Conservation (phyloP, 2,797 vertebrate genomes). For the Apogon talboti region DNA sequence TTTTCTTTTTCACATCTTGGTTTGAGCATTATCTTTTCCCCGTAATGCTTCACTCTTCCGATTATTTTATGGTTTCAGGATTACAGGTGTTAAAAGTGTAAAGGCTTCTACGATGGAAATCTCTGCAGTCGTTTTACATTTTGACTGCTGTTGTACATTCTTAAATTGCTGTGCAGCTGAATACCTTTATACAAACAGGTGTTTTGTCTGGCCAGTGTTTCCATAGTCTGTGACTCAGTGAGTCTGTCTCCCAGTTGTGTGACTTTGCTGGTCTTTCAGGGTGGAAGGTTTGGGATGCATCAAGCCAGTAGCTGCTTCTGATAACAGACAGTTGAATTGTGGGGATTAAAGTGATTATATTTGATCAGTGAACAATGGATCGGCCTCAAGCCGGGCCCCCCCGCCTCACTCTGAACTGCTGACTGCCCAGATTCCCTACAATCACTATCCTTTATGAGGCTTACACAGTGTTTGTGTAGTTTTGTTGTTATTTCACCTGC, state of each 20-base stretch:
- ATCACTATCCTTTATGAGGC: slow-evolving; percentile 51
- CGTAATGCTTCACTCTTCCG: no score
- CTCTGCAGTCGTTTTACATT: no score
- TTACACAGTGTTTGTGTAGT: slow-evolving; percentile 7
- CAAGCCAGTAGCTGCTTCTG: slow-evolving; percentile 57
- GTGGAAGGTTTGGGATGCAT: slow-evolving; percentile 37
- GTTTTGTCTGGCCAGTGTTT: slow-evolving; percentile 33
- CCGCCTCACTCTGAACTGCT: slow-evolving; percentile 75
- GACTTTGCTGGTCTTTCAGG: slow-evolving; percentile 12
- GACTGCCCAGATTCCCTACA: slow-evolving; percentile 76
- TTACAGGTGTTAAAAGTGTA: no score
- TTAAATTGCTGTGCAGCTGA: background rate
- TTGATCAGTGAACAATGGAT: slow-evolving; percentile 74
- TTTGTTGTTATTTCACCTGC: slow-evolving; percentile 24
- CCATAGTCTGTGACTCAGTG: slow-evolving; percentile 23
- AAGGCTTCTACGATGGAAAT: no score
- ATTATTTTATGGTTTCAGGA: no score
- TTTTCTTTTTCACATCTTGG: no score
- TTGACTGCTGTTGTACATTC: background rate
- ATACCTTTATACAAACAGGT: background rate
- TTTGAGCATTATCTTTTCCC: no score
- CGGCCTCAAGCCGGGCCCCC: slow-evolving; percentile 66
- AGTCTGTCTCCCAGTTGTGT: slow-evolving; percentile 3
- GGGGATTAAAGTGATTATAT: slow-evolving; percentile 82
- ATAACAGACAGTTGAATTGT: slow-evolving; percentile 73